These are phyloP conservation scores for Mormyrops attenuatus DNA, from an alignment of 2,797 vertebrate genomes.

Conservation along the genomic window DNA sequence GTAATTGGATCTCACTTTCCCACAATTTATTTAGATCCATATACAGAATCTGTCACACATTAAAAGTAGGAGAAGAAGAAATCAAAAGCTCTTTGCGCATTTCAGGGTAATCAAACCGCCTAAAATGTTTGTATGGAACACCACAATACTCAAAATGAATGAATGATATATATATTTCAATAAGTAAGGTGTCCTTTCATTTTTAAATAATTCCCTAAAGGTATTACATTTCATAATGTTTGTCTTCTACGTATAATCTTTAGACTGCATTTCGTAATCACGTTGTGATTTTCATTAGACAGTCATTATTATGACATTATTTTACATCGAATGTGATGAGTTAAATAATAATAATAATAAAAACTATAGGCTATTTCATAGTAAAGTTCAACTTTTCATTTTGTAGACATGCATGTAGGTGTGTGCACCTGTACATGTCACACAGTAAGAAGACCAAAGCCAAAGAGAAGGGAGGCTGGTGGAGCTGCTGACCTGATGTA, in stretches of 20 bases:
- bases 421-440: not conserved
- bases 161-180: not conserved
- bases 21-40: not conserved
- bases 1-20: not conserved
- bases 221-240: not conserved
- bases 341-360: no score
- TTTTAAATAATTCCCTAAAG: not conserved
- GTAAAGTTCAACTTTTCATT: not conserved
- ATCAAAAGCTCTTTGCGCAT: not conserved
- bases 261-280: not conserved
- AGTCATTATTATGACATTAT: not conserved
- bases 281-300: not conserved
- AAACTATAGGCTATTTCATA: not conserved
- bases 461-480: not conserved
- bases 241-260: not conserved
- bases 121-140: not conserved
- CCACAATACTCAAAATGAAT: not conserved
- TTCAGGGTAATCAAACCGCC: not conserved
- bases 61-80: not conserved
- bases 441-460: not conserved
- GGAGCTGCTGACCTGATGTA: slow-evolving; percentile 74
- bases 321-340: not conserved
- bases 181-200: not conserved
- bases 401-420: not conserved
- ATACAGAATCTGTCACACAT: not conserved